Conservation (phyloP, 23 tunicate genomes). For the Botrylloides violaceus region DNA sequence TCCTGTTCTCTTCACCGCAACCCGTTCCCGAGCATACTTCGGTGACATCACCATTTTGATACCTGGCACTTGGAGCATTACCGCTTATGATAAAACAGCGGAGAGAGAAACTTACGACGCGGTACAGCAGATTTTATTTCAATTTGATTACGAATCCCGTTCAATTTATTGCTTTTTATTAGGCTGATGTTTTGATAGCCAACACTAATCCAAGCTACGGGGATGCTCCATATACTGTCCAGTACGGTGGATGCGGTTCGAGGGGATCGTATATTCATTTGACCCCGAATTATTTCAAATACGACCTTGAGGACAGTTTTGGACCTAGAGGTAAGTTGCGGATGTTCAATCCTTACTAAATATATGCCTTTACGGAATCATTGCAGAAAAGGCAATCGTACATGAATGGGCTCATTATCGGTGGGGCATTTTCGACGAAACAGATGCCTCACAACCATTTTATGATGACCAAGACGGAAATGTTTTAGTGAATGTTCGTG, state of each 20-base stretch:
- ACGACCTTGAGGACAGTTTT: constrained; percentile 17
- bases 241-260: constrained; percentile 41
- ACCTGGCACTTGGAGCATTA: constrained; percentile 30
- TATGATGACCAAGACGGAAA: constrained; percentile 27
- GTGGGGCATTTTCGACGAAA: constrained; percentile 85
- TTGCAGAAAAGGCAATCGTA: constrained; percentile 50
- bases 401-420: constrained; percentile 81
- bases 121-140: too few species aligned
- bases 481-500: not conserved
- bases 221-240: constrained; percentile 48
- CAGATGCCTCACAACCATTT: constrained; percentile 29
- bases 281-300: constrained; percentile 30
- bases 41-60: constrained; percentile 50
- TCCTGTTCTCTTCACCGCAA: constrained; percentile 35
- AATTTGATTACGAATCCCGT: too few species aligned
- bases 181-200: constrained; percentile 49
- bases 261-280: constrained; percentile 55
- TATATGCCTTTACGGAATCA: too few species aligned
- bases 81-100: constrained; percentile 1
- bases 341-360: too few species aligned
- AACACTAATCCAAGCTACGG: constrained; percentile 34
- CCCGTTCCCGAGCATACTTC: constrained; percentile 46
- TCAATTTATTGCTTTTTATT: too few species aligned
- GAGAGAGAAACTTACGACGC: constrained; percentile 22
- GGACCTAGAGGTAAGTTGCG: too few species aligned